Percentiles rank a stretch among this genome's conserved stretches.
Evolutionary conservation across 2,888 invertebrate genomes (phyloP).

Genomic region (Sinotaia quadrata): DNA sequence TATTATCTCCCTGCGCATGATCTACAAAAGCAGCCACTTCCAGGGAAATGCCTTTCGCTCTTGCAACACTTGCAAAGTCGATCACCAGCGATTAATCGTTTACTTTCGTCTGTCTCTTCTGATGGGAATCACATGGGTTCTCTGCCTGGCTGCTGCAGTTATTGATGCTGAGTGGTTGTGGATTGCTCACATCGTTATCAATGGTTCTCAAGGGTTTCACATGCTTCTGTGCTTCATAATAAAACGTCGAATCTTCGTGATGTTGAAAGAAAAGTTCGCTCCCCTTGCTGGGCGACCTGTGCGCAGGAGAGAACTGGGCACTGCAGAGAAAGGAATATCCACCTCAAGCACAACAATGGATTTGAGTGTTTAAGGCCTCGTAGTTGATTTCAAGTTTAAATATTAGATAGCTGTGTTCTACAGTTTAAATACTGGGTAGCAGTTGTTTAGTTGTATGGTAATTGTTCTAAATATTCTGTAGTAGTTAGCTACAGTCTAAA

Average conservation of each 20-base stretch:
- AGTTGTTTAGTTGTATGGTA: too few relatives aligned
- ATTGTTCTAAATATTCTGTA: too few relatives aligned
- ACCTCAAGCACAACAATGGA: not conserved
- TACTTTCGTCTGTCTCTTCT: slow-evolving; percentile 29
- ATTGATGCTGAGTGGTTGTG: slow-evolving; percentile 28
- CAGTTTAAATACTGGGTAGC: too few relatives aligned
- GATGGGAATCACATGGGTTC: slow-evolving; percentile 34
- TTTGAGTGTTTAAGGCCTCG: too few relatives aligned
- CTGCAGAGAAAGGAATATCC: not conserved
- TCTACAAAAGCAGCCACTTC: slow-evolving; percentile 7
- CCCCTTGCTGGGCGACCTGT: not conserved
- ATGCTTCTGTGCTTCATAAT: slow-evolving; percentile 30
- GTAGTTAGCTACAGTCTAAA: too few relatives aligned
- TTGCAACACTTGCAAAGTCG: not conserved
- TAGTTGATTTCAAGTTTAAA: too few relatives aligned
- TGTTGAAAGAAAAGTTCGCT: slow-evolving; percentile 1
- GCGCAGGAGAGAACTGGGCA: not conserved
- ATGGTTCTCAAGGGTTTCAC: slow-evolving; percentile 26
- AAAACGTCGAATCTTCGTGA: not conserved
- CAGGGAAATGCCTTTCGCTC: not conserved
- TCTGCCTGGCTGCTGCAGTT: slow-evolving; percentile 33
- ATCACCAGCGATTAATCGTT: slow-evolving; percentile 12
- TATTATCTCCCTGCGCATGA: slow-evolving; percentile 20
- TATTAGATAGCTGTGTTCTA: too few relatives aligned
- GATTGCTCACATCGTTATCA: slow-evolving; percentile 32